A percentile compares a stretch with the other conserved stretches of the same genome.
Evolutionary conservation across 2,888 invertebrate genomes (phyloP).

Genomic region (Leucophora obtusa): DNA sequence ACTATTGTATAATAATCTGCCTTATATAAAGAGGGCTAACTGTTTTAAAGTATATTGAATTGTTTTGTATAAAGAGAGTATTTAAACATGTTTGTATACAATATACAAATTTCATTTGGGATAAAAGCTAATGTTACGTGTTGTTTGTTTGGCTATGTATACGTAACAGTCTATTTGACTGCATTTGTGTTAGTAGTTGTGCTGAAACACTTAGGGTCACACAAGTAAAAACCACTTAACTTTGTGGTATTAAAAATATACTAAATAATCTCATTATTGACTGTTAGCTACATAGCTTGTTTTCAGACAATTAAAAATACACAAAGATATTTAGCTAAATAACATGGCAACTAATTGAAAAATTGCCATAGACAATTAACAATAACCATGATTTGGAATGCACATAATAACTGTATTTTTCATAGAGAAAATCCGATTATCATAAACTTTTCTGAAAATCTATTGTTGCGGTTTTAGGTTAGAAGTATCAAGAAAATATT

Average conservation of each 20-base stretch:
- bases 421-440: too few species aligned
- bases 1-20: neutral
- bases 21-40: neutral
- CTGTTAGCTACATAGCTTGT: constrained; percentile 7
- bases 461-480: too few species aligned
- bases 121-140: constrained; percentile 25
- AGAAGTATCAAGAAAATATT: too few species aligned
- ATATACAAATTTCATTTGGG: constrained; percentile 26
- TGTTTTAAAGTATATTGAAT: neutral
- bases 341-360: constrained; percentile 13
- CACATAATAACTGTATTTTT: neutral
- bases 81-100: constrained; percentile 30
- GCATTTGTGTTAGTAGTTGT: constrained; percentile 11
- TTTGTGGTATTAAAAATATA: constrained; percentile 32
- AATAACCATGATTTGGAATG: neutral
- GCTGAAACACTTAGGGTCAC: constrained; percentile 22
- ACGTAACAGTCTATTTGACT: constrained; percentile 1
- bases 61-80: constrained; percentile 1
- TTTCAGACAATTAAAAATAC: constrained; percentile 43
- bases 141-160: constrained; percentile 10
- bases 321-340: neutral
- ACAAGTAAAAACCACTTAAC: constrained; percentile 39
- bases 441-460: too few species aligned
- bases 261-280: constrained; percentile 46
- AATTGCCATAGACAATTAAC: neutral